Conservation (phyloP, 2,797 vertebrate species). For the Austrolebias charrua region DNA sequence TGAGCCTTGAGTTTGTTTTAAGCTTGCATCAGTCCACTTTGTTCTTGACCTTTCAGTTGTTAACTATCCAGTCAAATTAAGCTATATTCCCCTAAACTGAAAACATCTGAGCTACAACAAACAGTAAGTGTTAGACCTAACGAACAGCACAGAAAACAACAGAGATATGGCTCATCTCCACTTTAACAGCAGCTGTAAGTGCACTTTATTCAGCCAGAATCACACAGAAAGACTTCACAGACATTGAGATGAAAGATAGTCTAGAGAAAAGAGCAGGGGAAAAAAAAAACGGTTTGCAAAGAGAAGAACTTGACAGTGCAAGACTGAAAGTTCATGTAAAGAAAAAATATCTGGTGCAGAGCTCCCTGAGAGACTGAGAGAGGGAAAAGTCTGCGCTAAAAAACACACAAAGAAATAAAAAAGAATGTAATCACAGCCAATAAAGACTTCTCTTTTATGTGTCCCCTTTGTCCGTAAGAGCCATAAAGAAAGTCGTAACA, state of each 20-base stretch:
- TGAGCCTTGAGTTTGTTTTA: too few relatives aligned
- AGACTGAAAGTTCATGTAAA: constrained; percentile 59
- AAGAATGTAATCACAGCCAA: constrained; percentile 44
- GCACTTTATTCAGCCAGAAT: constrained; percentile 60
- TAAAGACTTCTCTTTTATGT: constrained; percentile 1
- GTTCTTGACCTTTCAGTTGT: too few relatives aligned
- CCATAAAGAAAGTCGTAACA: background rate
- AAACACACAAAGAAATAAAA: constrained; percentile 25
- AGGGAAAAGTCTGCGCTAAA: constrained; percentile 40
- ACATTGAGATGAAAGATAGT: constrained; percentile 58
- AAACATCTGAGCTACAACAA: too few relatives aligned
- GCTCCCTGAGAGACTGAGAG: constrained; percentile 28
- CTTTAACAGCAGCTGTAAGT: constrained; percentile 44
- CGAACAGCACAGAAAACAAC: constrained; percentile 19
- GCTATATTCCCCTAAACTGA: too few relatives aligned
- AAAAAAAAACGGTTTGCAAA: constrained; percentile 51
- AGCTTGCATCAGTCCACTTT: too few relatives aligned
- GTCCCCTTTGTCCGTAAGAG: constrained; percentile 37
- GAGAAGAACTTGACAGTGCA: constrained; percentile 68
- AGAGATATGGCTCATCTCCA: constrained; percentile 36
- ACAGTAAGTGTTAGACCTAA: background rate
- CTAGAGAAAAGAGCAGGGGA: constrained; percentile 31
- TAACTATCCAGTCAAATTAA: too few relatives aligned
- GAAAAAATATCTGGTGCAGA: constrained; percentile 42
- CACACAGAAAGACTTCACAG: constrained; percentile 62